Percentiles rank a stretch among this genome's conserved stretches.
Conservation (phyloP, 2,797 vertebrate genomes). For the Enteromius anoplus region DNA sequence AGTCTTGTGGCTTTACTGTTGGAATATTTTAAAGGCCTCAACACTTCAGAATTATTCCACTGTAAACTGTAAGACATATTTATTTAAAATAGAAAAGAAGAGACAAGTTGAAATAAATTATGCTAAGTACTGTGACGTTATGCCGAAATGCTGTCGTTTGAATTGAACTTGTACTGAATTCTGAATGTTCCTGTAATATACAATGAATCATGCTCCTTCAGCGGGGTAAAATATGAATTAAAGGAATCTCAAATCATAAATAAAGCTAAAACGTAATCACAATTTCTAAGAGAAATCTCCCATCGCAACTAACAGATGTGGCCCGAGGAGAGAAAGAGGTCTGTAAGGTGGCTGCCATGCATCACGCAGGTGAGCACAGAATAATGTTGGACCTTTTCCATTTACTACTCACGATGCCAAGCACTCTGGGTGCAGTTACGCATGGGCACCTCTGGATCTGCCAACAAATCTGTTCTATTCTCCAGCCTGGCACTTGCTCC, state of each 20-base stretch:
- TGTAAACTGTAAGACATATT: neutral
- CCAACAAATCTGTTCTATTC: conserved; percentile 46
- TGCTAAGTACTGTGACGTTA: neutral
- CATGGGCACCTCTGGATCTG: conserved; percentile 51
- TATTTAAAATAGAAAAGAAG: neutral
- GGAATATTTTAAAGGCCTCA: neutral
- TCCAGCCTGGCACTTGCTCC: conserved; percentile 25
- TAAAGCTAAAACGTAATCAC: conserved; percentile 34
- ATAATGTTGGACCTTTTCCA: conserved; percentile 43
- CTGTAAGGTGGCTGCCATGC: conserved; percentile 7
- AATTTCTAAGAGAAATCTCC: conserved; percentile 11
- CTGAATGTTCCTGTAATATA: neutral
- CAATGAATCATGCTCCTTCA: neutral
- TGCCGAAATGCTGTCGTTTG: neutral
- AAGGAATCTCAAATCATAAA: conserved; percentile 27
- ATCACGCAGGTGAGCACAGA: conserved; percentile 39
- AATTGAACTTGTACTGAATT: neutral
- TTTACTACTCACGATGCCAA: conserved; percentile 42
- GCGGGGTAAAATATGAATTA: conserved; percentile 23
- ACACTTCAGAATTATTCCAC: neutral
- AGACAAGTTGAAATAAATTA: neutral
- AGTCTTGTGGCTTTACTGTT: neutral
- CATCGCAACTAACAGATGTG: conserved; percentile 7
- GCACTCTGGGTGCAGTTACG: conserved; percentile 41
- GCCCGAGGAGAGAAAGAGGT: conserved; percentile 16